Evolutionary conservation across 2,113 vertebrate genomes (phyloP).

Genomic region (Lophochroa leadbeateri): DNA sequence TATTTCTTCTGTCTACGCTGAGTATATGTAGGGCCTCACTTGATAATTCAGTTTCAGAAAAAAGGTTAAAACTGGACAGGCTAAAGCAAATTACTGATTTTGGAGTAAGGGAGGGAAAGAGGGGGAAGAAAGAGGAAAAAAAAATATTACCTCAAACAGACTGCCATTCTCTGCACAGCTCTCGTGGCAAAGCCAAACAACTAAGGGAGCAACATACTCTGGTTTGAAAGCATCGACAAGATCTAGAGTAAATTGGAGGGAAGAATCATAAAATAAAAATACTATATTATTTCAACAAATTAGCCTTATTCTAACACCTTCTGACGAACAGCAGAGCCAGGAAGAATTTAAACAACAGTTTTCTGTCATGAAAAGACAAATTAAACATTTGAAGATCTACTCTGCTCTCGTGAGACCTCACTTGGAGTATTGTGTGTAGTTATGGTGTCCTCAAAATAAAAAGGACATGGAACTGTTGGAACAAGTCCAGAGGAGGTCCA

Average conservation of each 20-base stretch:
- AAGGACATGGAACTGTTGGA: too few relatives aligned
- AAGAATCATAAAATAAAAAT: not conserved
- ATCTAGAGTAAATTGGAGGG: constrained; percentile 73
- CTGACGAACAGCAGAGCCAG: not conserved
- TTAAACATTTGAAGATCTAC: not conserved
- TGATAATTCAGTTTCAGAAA: not conserved
- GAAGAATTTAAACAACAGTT: not conserved
- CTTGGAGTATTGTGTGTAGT: too few relatives aligned
- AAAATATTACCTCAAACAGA: constrained; percentile 89
- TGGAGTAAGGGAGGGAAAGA: not conserved
- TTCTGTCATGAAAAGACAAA: not conserved
- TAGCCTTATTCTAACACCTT: not conserved
- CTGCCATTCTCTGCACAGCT: constrained; percentile 91
- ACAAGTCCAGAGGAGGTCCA: too few relatives aligned
- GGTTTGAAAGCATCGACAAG: constrained; percentile 87
- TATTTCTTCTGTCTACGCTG: not conserved
- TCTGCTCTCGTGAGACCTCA: too few relatives aligned
- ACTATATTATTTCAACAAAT: not conserved
- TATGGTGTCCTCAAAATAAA: too few relatives aligned
- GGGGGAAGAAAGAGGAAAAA: not conserved
- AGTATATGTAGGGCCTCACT: not conserved
- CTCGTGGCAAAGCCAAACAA: constrained; percentile 95
- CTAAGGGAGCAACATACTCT: constrained; percentile 90
- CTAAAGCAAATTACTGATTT: not conserved
- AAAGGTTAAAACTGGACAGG: not conserved